Base-by-base conservation (phyloP, 64 coral and sea anemone genomes). In the Hydrozoanthus tunicans region DNA sequence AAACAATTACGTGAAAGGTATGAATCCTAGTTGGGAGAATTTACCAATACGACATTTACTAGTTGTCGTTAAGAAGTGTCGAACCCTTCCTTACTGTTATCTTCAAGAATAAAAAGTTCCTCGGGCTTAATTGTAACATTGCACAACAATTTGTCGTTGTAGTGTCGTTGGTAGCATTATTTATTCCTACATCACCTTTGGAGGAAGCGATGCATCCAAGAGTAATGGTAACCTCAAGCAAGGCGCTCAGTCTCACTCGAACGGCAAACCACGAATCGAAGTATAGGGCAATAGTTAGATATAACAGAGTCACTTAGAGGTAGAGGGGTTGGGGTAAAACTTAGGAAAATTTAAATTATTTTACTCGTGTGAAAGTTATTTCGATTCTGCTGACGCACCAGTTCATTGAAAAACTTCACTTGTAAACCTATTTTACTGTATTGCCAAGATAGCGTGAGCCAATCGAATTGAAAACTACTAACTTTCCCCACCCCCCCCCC, bases 161-260 rank as follows among this genome's bases (percentile, higher is more conserved):
- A 98, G 96, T 79, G 93, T 98, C 15, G 5, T 88, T 64, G 96
- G 96, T 58, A 98, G 96, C 20, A 80, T 98, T 55, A 93, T 94
- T 20, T 98, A 98, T 74, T 86, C 96, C 2, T 98, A 93, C 75
- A 94, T 98, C 64, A 94, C 96, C 13, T 98, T 98, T 67, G 72
- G 90, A 56, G 27, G 92, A 59, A 98, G 93, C 80, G 81, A 93
- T 10, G 11, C 66, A n/a, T 56, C 82, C 53, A 86, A 72, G 66
- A 86, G 7, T 5, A 86, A 72, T 54, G 65, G 65, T 66, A 86
- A 86, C 51, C 64, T 56, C 24, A 72, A 72, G 58, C 82, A 71
- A 10, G 9, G 9, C 23, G 65, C 53, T 3, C 82, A 86, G 23
- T 53, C 66, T 5, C 65, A 70, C 65, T 20, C 53, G 9, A 86